Evolutionary conservation across 2,888 invertebrate genomes (phyloP).

Genomic region (Cephus nigrinus): DNA sequence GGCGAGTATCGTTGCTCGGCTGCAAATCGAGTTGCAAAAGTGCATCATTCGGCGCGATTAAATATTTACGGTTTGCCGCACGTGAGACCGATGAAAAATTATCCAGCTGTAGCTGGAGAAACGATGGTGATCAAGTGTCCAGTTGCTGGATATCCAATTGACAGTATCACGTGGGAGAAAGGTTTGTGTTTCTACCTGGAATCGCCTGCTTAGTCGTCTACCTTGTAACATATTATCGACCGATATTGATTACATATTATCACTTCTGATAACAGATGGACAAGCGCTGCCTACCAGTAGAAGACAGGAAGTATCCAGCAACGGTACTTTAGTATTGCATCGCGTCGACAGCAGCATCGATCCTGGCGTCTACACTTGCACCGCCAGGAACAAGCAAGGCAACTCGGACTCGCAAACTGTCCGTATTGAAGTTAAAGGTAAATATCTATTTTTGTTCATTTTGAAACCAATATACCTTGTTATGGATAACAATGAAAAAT

Average conservation of each 20-base stretch:
- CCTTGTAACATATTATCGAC: not conserved
- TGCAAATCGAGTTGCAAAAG: conserved; percentile 83
- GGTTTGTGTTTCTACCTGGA: conserved; percentile 69
- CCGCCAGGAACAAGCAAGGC: conserved; percentile 86
- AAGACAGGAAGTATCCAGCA: conserved; percentile 85
- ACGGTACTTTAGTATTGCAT: conserved; percentile 88
- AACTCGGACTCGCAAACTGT: conserved; percentile 76
- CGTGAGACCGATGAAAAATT: conserved; percentile 88
- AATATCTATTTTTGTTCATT: conserved; percentile 22
- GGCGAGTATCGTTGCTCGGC: conserved; percentile 90
- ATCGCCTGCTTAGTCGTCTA: not conserved
- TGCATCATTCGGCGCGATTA: conserved; percentile 84
- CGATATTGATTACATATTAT: not conserved
- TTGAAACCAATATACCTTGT: not conserved
- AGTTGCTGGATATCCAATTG: conserved; percentile 89
- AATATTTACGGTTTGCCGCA: conserved; percentile 90
- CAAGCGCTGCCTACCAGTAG: conserved; percentile 88
- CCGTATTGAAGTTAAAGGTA: conserved; percentile 68
- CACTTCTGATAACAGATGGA: conserved; percentile 72
- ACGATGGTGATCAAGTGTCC: conserved; percentile 89
- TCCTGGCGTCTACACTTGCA: conserved; percentile 91
- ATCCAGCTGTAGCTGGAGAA: conserved; percentile 86
- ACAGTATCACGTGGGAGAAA: conserved; percentile 90
- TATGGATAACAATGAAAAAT: not conserved
- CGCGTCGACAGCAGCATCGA: conserved; percentile 87